Base-by-base conservation (phyloP, 2,797 vertebrate species). In the Cirrhinus mrigala region DNA sequence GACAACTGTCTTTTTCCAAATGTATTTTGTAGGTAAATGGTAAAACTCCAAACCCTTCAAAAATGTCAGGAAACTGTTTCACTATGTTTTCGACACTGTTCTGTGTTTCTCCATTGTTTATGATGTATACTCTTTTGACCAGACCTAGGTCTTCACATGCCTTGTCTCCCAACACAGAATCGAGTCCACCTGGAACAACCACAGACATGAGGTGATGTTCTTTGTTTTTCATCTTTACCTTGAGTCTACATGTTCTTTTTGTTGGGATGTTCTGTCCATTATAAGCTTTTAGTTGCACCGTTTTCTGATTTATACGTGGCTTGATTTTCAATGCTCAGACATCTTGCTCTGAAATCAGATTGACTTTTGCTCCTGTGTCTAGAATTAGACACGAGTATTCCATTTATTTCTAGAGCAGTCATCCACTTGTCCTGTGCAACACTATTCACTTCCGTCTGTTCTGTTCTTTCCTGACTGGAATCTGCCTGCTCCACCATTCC, bases 341-440 rank as follows among this genome's bases (percentile, higher is more conserved):
- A 4, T 37, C 33, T 4, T 37, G 33, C 4, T 37, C 33, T 2
- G 33, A 37, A 37, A 37, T 37, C 33, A 37, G 4, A 4, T 37
- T 37, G 33, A 4, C 33, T 37, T 37, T 37, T 2, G 33, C 33
- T 37, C 33, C 33, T 37, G 33, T 37, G 18, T 16, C 54, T 8
- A 56, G 54, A 56, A 7, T 56, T n/a, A n/a, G 54, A 56, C 54
- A 56, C 54, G 0, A 20, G 8, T 10, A 70, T 37, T 37, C 83
- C 71, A 48, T 84, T 86, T 62, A 86, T 83, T 7, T 81, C 22
- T 9, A 86, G 9, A 29, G 84, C 50, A 29, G 75, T 66, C 0
- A 50, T 64, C 85, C 85, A 88, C 44, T 87, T 88, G 15, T 89
- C 81, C 29, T 87, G 24, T 9, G 2, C 20, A 74, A 54, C 7